Evolutionary conservation across 2,797 vertebrate genomes (phyloP), one percentile per base, ranked within the genome.

Genomic region (Clarias fuscus): DNA sequence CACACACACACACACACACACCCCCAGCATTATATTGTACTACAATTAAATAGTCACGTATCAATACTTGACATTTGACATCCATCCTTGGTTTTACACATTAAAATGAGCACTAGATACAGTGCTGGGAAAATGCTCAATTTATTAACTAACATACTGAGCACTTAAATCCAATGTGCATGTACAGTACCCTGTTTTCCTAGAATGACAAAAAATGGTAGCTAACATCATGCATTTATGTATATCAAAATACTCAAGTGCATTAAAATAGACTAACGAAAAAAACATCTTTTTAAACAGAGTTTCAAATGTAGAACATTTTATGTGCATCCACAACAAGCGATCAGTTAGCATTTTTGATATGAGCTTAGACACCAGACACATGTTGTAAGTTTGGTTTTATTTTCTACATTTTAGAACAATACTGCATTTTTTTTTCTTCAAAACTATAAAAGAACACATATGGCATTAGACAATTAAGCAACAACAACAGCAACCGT

Each of bases 21-120:
- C 64, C 33, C 40, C 33, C 64, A 13, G 48, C 18, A 37, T 68
- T 78, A n/a, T 24, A 53, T 30, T 68, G 43, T 37, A n/a, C 20
- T 85, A 18, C 62, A 58, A 76, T 68, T 67, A 77, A 56, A 53
- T 77, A 77, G 61, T 67, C 43, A 48, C 18, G 18, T 80, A 78
- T 59, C 4, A 48, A 65, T 67, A 33, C 8, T 30, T 82, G 43
- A 68, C 43, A 53, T n/a, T 13, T 53, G 37, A 17, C 15, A n/a
- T 24, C 5, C 5, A 56, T 56, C 40, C n/a, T 53, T 82, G n/a
- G 5, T 22, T 82, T 68, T 33, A 30, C 24, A 81, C 15, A 40
- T 22, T 43, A 3, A 15, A 81, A 43, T 81, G 15, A 18, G 30
- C 22, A 4, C 22, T 24, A 24, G 24, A 81, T 48, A n/a, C 37